These are phyloP conservation scores for Silurus lanzhouensis DNA, from an alignment of 2,797 vertebrate species.

Conservation along the genomic window DNA sequence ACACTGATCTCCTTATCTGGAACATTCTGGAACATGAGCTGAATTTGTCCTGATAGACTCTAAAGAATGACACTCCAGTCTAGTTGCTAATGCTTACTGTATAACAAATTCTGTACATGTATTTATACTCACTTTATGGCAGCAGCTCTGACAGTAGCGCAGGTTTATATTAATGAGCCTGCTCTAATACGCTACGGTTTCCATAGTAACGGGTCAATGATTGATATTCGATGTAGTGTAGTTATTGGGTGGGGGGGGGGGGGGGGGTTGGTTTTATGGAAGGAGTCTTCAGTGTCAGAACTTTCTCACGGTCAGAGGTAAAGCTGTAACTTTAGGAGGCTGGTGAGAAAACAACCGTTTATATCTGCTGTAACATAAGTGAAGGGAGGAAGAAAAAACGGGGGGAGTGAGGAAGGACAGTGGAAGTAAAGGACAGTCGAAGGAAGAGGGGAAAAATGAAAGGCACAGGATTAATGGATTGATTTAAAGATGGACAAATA, in stretches of 20 bases:
- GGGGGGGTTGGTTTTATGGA: too few species aligned
- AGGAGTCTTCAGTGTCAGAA: background rate
- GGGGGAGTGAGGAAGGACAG: too few species aligned
- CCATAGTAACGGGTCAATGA: background rate
- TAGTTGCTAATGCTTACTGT: background rate
- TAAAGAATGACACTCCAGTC: background rate
- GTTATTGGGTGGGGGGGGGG: too few species aligned
- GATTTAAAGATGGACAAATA: too few species aligned
- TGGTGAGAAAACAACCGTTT: too few species aligned
- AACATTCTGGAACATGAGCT: slow-evolving; percentile 16
- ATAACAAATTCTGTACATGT: background rate
- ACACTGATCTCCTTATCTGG: slow-evolving; percentile 24
- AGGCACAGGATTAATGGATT: too few species aligned
- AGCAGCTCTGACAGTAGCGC: background rate
- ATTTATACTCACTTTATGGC: background rate
- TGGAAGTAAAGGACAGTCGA: too few species aligned
- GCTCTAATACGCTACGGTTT: background rate
- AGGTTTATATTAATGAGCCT: background rate
- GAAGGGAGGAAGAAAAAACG: too few species aligned
- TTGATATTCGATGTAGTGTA: background rate
- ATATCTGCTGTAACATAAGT: too few species aligned
- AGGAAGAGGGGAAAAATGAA: too few species aligned
- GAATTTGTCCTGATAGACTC: slow-evolving; percentile 1
- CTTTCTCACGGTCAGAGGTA: background rate
- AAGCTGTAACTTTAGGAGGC: background rate